Evolutionary conservation across 2,113 vertebrate genomes (phyloP).

Genomic region (Cathartes aura): DNA sequence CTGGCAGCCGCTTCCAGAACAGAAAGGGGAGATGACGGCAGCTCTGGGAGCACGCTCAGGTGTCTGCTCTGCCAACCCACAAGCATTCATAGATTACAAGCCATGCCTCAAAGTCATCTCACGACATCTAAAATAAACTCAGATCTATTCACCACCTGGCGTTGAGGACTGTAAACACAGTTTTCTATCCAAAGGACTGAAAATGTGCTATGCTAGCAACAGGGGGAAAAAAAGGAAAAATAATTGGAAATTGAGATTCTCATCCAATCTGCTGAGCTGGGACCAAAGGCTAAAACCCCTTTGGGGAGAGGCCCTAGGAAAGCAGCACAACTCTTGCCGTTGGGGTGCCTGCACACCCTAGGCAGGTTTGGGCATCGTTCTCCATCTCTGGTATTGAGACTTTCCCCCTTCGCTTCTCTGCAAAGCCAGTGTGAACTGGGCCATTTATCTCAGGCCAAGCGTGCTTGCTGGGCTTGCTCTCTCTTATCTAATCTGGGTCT

Average conservation of each 20-base stretch:
- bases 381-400: background rate
- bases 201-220: background rate
- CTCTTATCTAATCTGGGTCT: background rate
- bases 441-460: background rate
- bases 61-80: background rate
- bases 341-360: background rate
- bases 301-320: background rate
- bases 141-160: background rate
- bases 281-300: background rate
- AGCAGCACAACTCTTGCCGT: background rate
- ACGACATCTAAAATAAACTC: background rate
- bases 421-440: background rate
- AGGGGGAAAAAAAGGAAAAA: rapidly evolving
- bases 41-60: background rate
- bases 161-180: background rate
- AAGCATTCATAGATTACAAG: background rate
- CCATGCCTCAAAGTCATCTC: background rate
- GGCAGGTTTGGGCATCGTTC: background rate
- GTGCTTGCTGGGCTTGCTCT: background rate
- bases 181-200: background rate
- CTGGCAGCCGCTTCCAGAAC: background rate
- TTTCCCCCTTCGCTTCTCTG: background rate
- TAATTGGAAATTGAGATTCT: background rate
- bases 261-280: background rate
- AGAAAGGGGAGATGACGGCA: background rate